Base-by-base conservation (phyloP, 2,888 invertebrate species). In the Eilema depressum region DNA sequence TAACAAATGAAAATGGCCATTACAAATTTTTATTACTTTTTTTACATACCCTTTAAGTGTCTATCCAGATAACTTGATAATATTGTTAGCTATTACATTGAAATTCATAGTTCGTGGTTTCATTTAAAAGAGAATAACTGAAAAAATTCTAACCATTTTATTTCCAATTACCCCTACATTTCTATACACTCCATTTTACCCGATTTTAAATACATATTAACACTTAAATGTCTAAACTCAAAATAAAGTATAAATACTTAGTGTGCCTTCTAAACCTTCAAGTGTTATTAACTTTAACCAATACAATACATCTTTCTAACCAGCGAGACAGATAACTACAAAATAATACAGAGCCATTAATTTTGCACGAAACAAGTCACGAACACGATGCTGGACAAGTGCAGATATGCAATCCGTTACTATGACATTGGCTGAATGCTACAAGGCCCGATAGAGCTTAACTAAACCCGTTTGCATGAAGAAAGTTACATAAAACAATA, bases 401-500 rank as follows among this genome's bases (percentile, higher is more conserved):
- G 20, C 37, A 37, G 33, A 28, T 57, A 63, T 60, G 69, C 60
- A 64, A 70, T 75, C 68, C 62, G 47, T 78, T 63, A 71, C 71
- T 65, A 63, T 73, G 74, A 73, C 76, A 74, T 71, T 76, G 79
- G 62, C 47, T 74, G 70, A 72, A 65, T 76, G 11, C 63, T 64
- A 37, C n/a, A 67, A 61, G 37, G 37, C 70, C 71, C 25, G 56
- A 56, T 75, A 28, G 28, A 47, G 66, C 47, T 56, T 65, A 67
- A 62, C 56, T 2, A 76, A 79, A 80, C 79, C 64, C 12, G 76
- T 71, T 72, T 56, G 33, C 47, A 57, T 70, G 62, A 73, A 79
- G 80, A 80, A 77, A 82, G 77, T 71, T 69, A 64, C 68, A 33
- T 68, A 63, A 71, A 65, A 69, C 63, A 72, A 70, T 73, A 64